Percentiles rank a stretch among this genome's conserved stretches.
These are phyloP conservation scores for Labeo rohita DNA, from an alignment of 2,113 vertebrate genomes.

Conservation along the genomic window DNA sequence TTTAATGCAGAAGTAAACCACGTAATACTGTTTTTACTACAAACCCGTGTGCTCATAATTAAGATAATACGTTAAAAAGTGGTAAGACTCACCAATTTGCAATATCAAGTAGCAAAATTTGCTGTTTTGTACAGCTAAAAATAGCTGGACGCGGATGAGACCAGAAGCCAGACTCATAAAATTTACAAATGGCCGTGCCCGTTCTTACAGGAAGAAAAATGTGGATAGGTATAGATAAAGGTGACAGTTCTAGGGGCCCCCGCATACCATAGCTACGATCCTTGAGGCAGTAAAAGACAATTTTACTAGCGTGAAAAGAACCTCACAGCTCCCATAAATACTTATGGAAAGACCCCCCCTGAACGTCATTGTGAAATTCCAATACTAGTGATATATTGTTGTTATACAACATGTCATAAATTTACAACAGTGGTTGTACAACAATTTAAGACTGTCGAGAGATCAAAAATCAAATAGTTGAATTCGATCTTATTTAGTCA, in stretches of 20 bases:
- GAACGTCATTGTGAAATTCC: not conserved
- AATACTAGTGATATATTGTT: conserved; percentile 6
- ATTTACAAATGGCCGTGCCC: too few species aligned
- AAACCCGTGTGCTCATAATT: too few species aligned
- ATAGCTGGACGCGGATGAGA: too few species aligned
- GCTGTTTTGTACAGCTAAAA: too few species aligned
- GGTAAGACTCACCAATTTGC: too few species aligned
- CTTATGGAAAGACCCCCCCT: not conserved
- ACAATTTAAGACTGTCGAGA: not conserved
- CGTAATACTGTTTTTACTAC: too few species aligned
- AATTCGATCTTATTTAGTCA: not conserved
- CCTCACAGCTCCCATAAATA: not conserved
- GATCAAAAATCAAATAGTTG: not conserved
- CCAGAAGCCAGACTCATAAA: too few species aligned
- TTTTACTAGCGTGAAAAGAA: not conserved
- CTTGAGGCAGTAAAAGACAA: not conserved
- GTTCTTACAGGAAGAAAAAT: too few species aligned
- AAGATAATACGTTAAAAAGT: too few species aligned
- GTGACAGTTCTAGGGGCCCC: not conserved
- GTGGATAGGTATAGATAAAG: not conserved
- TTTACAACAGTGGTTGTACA: not conserved
- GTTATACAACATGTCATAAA: conserved; percentile 5
- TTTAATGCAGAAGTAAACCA: too few species aligned
- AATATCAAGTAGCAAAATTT: too few species aligned
- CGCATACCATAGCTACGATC: not conserved